These are phyloP conservation scores for Ptyas mucosa DNA, from an alignment of 2,113 vertebrate species.

Conservation along the genomic window DNA sequence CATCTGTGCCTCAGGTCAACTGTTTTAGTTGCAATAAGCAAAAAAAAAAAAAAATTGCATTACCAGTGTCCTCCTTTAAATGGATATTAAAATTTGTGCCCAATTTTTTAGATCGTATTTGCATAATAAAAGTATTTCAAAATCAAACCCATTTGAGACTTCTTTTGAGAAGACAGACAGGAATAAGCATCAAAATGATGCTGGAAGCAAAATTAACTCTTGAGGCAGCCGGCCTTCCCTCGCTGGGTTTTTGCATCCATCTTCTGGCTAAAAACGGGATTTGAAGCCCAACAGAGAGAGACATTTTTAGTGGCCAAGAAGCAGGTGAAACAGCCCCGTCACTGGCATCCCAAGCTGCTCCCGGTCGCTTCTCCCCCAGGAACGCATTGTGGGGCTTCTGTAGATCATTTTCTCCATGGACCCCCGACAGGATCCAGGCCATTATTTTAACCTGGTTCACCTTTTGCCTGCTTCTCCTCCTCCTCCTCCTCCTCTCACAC, in stretches of 20 bases:
- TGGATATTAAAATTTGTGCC: conserved; percentile 28
- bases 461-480: neutral
- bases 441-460: neutral
- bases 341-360: neutral
- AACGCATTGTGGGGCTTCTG: rapidly evolving
- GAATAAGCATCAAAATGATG: neutral
- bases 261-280: neutral
- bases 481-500: neutral
- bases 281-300: neutral
- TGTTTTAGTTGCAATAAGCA: conserved; percentile 28
- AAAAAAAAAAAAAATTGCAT: conserved; percentile 20
- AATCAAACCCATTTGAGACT: neutral
- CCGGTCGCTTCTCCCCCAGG: neutral
- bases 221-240: no score
- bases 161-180: neutral
- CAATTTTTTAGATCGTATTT: conserved; percentile 32
- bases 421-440: neutral
- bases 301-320: neutral
- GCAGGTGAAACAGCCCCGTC: neutral
- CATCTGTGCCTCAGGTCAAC: conserved; percentile 6
- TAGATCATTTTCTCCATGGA: neutral
- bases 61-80: conserved; percentile 12
- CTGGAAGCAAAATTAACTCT: neutral
- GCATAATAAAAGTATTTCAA: conserved; percentile 38
- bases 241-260: neutral